A percentile compares a stretch with the other conserved stretches of the same genome.
Conservation (phyloP, 2,888 invertebrate species). For the Lasius platythorax region DNA sequence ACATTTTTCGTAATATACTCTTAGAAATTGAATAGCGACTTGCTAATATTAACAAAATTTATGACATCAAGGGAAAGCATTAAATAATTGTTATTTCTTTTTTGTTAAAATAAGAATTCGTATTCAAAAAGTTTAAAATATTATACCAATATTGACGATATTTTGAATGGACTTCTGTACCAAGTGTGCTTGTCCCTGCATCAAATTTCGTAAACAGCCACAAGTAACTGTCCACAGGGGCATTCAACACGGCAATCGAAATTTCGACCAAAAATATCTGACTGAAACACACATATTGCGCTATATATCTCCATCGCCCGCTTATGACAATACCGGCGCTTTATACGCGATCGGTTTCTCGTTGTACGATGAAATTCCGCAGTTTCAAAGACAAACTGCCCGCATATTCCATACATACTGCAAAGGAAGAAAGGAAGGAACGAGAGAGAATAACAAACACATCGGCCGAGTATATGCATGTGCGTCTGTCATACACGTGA, state of each 20-base stretch:
- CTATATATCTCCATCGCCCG: not conserved
- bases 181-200: not conserved
- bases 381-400: constrained; percentile 61
- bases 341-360: constrained; percentile 61
- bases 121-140: not conserved
- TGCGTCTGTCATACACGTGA: not conserved
- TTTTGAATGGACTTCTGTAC: not conserved
- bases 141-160: not conserved
- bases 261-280: constrained; percentile 20
- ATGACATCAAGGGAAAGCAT: not conserved
- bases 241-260: not conserved
- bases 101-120: not conserved
- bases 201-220: constrained; percentile 27
- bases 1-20: not conserved
- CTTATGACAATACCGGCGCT: constrained; percentile 22
- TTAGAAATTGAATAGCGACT: not conserved
- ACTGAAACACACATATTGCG: not conserved
- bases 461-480: constrained; percentile 3
- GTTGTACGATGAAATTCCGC: constrained; percentile 54
- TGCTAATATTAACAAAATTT: not conserved
- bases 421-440: constrained; percentile 16
- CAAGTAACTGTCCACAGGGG: not conserved
- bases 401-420: constrained; percentile 25
- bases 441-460: not conserved
- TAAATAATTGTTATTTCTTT: not conserved